phyloP scores from a whole-genome alignment of 2,797 vertebrate genomes.

The Oreonectes daqikongensis region DNA sequence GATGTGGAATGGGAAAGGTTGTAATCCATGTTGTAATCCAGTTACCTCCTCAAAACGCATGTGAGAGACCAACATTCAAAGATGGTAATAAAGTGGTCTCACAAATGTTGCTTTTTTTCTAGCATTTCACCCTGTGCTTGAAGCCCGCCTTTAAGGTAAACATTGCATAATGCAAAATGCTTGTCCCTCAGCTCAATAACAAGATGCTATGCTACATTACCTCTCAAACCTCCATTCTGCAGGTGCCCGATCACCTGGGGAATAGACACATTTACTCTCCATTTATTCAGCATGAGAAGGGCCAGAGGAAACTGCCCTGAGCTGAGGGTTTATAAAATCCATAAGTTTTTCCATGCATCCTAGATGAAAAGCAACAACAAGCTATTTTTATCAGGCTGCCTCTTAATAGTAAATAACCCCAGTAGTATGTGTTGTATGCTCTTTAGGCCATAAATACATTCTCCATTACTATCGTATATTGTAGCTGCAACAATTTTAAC shows the following conservation, averaged over 20 bases:
- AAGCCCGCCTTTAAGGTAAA: conserved; percentile 62
- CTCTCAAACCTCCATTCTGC: conserved; percentile 70
- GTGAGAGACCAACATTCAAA: conserved; percentile 17
- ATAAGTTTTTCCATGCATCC: conserved; percentile 27
- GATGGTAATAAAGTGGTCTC: conserved; percentile 37
- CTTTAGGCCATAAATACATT: background rate
- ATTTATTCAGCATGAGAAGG: conserved; percentile 74
- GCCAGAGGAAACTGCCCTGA: conserved; percentile 60
- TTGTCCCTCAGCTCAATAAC: conserved; percentile 78
- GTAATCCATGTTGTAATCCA: background rate
- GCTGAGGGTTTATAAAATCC: conserved; percentile 41
- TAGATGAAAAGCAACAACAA: conserved; percentile 36
- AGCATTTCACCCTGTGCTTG: conserved; percentile 14
- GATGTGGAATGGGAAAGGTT: background rate
- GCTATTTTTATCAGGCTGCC: conserved; percentile 13
- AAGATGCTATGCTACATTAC: conserved; percentile 79
- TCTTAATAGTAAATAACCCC: background rate
- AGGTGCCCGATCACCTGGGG: conserved; percentile 69
- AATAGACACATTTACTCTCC: conserved; percentile 74
- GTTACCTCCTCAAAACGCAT: background rate
- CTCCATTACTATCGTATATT: background rate
- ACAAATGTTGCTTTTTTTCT: conserved; percentile 14
- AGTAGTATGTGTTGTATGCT: background rate
- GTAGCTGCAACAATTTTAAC: background rate
- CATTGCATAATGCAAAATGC: conserved; percentile 74